Percentiles rank a stretch among this genome's conserved stretches.
phyloP scores from a whole-genome alignment of 2,797 vertebrate genomes.

The Micromesistius poutassou region DNA sequence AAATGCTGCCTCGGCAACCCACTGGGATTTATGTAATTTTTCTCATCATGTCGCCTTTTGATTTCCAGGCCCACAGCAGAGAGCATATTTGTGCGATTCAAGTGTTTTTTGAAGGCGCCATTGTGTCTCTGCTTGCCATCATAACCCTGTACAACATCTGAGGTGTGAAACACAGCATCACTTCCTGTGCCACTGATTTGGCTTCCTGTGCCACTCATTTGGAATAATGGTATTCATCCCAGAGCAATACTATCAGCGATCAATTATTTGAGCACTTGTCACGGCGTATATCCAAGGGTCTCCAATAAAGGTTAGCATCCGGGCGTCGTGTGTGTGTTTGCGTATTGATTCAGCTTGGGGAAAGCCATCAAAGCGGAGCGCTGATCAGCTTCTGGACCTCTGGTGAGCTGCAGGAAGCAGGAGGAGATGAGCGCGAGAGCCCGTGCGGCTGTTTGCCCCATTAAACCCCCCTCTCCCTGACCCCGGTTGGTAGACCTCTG shows the following conservation, averaged over 20 bases:
- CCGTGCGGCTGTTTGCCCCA: background rate
- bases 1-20: background rate
- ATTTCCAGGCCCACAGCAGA: slow-evolving; percentile 1
- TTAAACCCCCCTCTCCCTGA: slow-evolving; percentile 38
- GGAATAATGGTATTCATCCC: background rate
- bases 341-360: slow-evolving; percentile 69
- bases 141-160: background rate
- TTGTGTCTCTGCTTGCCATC: background rate
- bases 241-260: background rate
- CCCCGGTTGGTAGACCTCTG: slow-evolving; percentile 60
- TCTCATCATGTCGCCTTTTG: background rate
- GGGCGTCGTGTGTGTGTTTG: slow-evolving; percentile 29
- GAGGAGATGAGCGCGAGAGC: background rate
- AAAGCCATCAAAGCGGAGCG: slow-evolving; percentile 46
- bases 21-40: background rate
- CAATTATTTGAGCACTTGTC: background rate
- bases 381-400: slow-evolving; percentile 15
- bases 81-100: background rate
- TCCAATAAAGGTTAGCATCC: slow-evolving; percentile 13
- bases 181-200: background rate
- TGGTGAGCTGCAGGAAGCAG: background rate
- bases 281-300: background rate
- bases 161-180: background rate
- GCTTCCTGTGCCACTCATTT: background rate
- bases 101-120: background rate